These are phyloP conservation scores for Orthonychiurus folsomi DNA, from an alignment of 2,888 invertebrate species.

Conservation along the genomic window DNA sequence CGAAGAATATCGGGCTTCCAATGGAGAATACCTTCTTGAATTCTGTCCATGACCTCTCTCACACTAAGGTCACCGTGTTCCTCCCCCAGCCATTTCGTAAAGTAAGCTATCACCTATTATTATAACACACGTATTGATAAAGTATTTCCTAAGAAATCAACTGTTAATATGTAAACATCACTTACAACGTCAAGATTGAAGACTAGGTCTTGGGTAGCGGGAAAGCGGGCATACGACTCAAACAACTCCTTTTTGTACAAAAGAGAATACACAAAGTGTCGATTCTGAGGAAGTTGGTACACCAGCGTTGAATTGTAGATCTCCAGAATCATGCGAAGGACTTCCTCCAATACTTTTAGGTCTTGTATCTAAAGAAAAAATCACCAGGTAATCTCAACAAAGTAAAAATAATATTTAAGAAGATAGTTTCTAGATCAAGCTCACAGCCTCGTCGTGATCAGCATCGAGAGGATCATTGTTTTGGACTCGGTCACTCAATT, in stretches of 20 bases:
- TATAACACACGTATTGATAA: conserved; percentile 7
- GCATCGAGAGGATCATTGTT: conserved; percentile 6
- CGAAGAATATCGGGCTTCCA: conserved; percentile 90
- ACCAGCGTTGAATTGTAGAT: conserved; percentile 92
- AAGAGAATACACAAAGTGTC: conserved; percentile 88
- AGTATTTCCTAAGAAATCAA: background rate
- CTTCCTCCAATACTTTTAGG: conserved; percentile 86
- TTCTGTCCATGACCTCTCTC: conserved; percentile 72
- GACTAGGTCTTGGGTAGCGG: conserved; percentile 83
- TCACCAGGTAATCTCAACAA: no score
- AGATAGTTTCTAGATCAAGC: conserved; percentile 8
- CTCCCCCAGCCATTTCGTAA: conserved; percentile 56
- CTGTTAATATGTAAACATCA: conserved; percentile 24
- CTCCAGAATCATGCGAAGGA: conserved; percentile 90
- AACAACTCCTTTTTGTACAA: conserved; percentile 88
- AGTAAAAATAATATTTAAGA: background rate
- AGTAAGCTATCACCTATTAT: conserved; percentile 57
- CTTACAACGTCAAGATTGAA: conserved; percentile 88
- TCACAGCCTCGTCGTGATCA: conserved; percentile 19
- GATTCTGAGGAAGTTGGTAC: conserved; percentile 74
- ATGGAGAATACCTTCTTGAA: conserved; percentile 81
- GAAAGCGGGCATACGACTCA: conserved; percentile 72
- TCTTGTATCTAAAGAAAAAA: conserved; percentile 62
- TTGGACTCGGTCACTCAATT: conserved; percentile 24
- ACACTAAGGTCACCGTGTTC: conserved; percentile 66